Conservation (phyloP, 2,888 invertebrate genomes). For the Agrilus cyanescens region DNA sequence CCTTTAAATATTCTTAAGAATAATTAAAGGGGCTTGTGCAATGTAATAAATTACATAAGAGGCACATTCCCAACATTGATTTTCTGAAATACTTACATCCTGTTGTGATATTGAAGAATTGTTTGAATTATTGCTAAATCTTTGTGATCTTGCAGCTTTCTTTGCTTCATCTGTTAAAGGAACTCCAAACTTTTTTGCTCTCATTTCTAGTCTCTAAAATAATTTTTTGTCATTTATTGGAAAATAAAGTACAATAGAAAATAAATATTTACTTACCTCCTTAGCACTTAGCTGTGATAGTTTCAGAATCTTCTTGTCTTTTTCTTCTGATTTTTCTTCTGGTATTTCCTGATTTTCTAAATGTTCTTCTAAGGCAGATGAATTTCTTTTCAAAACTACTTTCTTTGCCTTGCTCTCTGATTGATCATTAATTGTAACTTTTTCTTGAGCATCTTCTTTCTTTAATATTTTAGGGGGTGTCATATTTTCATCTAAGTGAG, state of each 20-base stretch:
- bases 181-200: constrained; percentile 71
- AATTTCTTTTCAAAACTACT: constrained; percentile 47
- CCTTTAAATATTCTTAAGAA: no score
- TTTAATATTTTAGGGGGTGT: constrained; percentile 19
- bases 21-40: no score
- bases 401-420: constrained; percentile 41
- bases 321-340: constrained; percentile 11
- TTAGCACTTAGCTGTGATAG: constrained; percentile 44
- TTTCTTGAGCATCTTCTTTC: constrained; percentile 23
- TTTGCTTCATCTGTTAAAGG: constrained; percentile 45
- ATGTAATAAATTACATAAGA: no score
- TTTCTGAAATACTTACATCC: no score
- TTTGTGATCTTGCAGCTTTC: constrained; percentile 54
- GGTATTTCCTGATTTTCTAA: constrained; percentile 14
- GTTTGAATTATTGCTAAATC: constrained; percentile 40
- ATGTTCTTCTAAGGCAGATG: constrained; percentile 23
- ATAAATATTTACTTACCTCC: constrained; percentile 41
- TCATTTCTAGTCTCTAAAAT: constrained; percentile 53
- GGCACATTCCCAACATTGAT: no score
- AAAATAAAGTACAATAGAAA: constrained; percentile 1
- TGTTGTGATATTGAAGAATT: no score
- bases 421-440: constrained; percentile 17
- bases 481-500: constrained; percentile 21
- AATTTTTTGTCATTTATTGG: constrained; percentile 6
- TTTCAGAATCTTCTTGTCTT: constrained; percentile 44